Conservation (phyloP, 2,113 vertebrate genomes). For the Rallus limicola region DNA sequence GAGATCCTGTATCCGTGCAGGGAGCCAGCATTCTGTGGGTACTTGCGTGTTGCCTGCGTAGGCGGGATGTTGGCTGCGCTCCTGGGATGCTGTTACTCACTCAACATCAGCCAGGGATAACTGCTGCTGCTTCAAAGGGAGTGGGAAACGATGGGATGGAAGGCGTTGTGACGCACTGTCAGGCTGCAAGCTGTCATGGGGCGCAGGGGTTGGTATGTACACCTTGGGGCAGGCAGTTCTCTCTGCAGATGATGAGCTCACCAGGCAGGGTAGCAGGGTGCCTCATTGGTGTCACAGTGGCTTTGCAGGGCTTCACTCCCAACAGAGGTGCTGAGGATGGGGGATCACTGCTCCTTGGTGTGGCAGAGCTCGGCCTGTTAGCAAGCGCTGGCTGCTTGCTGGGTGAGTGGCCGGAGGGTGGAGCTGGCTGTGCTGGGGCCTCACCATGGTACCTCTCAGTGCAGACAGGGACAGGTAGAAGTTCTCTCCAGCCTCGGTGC, state of each 20-base stretch:
- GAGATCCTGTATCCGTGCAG: too few relatives aligned
- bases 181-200: fast-evolving
- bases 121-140: not conserved
- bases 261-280: fast-evolving
- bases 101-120: not conserved
- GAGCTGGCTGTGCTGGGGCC: too few relatives aligned
- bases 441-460: too few relatives aligned
- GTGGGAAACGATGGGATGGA: not conserved
- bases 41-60: not conserved
- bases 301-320: not conserved
- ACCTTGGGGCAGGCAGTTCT: not conserved
- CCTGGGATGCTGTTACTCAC: not conserved
- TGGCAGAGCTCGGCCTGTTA: fast-evolving
- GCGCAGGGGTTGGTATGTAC: not conserved
- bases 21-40: not conserved
- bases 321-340: fast-evolving
- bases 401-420: fast-evolving
- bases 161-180: too few relatives aligned
- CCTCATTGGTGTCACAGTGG: fast-evolving
- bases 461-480: not conserved
- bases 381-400: fast-evolving
- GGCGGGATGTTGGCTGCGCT: not conserved
- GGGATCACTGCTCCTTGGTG: fast-evolving
- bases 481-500: not conserved
- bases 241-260: not conserved